Conservation (phyloP, 2,113 vertebrate species). For the Podarcis cretensis region DNA sequence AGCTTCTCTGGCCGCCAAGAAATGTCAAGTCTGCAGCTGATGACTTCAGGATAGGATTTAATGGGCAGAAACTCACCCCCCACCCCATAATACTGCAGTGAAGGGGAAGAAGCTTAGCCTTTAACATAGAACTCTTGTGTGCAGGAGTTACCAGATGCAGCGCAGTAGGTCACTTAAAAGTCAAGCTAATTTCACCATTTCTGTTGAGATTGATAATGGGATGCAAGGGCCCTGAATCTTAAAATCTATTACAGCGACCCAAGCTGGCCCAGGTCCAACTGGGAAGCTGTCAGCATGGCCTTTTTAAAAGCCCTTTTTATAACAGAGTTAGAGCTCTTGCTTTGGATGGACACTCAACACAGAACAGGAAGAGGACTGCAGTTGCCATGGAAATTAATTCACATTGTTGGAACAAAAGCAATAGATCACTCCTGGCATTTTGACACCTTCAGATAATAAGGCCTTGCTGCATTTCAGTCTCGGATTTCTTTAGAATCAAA, state of each 20-base stretch:
- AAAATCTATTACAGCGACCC: not conserved
- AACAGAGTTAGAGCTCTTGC: not conserved
- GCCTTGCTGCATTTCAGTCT: not conserved
- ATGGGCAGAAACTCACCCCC: not conserved
- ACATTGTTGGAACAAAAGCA: constrained; percentile 19
- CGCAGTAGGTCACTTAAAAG: constrained; percentile 13
- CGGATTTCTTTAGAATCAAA: not conserved
- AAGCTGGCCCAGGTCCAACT: not conserved
- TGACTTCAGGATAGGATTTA: not conserved
- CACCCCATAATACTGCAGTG: not conserved
- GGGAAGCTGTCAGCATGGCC: not conserved
- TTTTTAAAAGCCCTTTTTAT: not conserved
- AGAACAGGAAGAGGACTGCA: not conserved
- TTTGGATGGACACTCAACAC: not conserved
- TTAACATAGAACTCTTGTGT: not conserved
- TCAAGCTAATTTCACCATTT: constrained; percentile 21
- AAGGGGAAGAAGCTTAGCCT: not conserved
- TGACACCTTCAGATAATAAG: not conserved
- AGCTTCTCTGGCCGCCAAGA: not conserved
- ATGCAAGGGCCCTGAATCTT: not conserved
- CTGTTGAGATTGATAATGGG: not conserved
- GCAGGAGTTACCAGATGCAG: not conserved
- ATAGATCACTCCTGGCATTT: constrained; percentile 8
- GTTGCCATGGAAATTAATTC: constrained; percentile 34
- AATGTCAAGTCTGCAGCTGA: not conserved